Percentiles rank a stretch among this genome's conserved stretches.
Evolutionary conservation across 2,888 invertebrate species (phyloP).

Genomic region (Psococerastis gibbosa): DNA sequence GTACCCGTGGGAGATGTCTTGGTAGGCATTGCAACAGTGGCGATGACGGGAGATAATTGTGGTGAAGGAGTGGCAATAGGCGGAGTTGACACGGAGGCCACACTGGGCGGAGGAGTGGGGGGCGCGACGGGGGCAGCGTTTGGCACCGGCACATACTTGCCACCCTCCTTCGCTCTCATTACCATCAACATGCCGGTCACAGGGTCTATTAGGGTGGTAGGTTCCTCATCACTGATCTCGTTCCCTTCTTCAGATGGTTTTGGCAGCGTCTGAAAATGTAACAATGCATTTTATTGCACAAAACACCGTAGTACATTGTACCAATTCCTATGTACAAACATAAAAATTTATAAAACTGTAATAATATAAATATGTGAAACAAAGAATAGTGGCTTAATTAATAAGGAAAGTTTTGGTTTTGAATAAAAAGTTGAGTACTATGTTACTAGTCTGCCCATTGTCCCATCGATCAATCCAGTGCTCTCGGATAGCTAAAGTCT

Average conservation of each 20-base stretch:
- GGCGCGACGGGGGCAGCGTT: conserved; percentile 13
- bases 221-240: conserved; percentile 29
- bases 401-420: too few species aligned
- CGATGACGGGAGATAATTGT: neutral
- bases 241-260: conserved; percentile 26
- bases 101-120: conserved; percentile 7
- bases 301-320: too few species aligned
- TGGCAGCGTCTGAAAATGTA: too few species aligned
- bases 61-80: conserved; percentile 5
- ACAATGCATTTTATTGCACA: too few species aligned
- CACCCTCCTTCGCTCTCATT: conserved; percentile 50
- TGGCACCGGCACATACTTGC: conserved; percentile 39
- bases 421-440: too few species aligned
- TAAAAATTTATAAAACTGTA: too few species aligned
- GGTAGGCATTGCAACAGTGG: neutral
- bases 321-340: too few species aligned
- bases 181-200: conserved; percentile 52
- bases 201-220: conserved; percentile 49
- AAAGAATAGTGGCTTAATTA: too few species aligned
- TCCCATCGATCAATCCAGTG: too few species aligned
- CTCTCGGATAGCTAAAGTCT: too few species aligned
- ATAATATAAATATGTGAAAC: too few species aligned
- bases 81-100: neutral
- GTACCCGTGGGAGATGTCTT: neutral
- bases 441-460: too few species aligned